phyloP scores from a whole-genome alignment of 2,797 vertebrate genomes.

The Gephyroberyx darwinii region DNA sequence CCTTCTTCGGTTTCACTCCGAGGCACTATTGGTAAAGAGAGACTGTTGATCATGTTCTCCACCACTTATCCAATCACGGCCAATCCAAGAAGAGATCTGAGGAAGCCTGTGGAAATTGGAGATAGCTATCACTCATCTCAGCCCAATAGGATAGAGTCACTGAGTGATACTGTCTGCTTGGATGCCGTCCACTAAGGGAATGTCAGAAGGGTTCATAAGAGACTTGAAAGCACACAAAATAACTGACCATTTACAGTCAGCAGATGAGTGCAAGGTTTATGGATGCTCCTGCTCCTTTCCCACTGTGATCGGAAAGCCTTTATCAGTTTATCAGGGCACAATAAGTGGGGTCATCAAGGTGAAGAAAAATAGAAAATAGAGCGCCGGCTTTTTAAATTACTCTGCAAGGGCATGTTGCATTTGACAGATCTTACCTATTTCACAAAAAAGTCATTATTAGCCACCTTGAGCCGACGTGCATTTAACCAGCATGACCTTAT shows the following conservation, averaged over 20 bases:
- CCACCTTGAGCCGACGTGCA: background rate
- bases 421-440: slow-evolving; percentile 19
- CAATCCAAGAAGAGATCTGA: slow-evolving; percentile 62
- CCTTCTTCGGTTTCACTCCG: slow-evolving; percentile 64
- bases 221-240: slow-evolving; percentile 42
- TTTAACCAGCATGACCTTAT: slow-evolving; percentile 23
- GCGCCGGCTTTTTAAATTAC: background rate
- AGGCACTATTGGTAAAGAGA: slow-evolving; percentile 67
- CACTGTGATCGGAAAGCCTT: slow-evolving; percentile 31
- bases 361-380: background rate
- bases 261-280: slow-evolving; percentile 39
- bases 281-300: slow-evolving; percentile 18
- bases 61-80: slow-evolving; percentile 71
- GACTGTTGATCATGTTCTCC: slow-evolving; percentile 68
- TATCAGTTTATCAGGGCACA: slow-evolving; percentile 31
- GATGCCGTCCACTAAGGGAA: slow-evolving; percentile 42
- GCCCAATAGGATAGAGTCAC: slow-evolving; percentile 45
- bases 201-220: slow-evolving; percentile 32
- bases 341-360: background rate
- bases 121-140: slow-evolving; percentile 65
- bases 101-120: slow-evolving; percentile 60
- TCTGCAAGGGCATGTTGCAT: slow-evolving; percentile 38
- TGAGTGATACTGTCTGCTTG: slow-evolving; percentile 45
- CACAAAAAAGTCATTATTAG: background rate
- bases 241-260: slow-evolving; percentile 36